Percentiles rank a stretch among this genome's conserved stretches.
Evolutionary conservation across 2,797 vertebrate species (phyloP).

Genomic region (Hoplostethus mediterraneus): DNA sequence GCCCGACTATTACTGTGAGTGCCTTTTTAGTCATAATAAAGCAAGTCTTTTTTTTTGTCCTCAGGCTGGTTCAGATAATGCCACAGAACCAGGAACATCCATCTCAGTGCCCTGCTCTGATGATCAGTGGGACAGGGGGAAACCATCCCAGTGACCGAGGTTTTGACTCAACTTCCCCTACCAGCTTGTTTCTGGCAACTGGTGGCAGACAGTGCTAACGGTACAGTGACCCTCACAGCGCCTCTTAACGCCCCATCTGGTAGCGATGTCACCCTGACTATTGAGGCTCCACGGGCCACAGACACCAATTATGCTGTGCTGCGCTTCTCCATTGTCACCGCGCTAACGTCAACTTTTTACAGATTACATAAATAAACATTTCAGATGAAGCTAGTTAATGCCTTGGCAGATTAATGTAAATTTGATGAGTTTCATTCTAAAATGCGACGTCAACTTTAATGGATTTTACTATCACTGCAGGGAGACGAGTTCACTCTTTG

Average conservation of each 20-base stretch:
- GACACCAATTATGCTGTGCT: conserved; percentile 74
- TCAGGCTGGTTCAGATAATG: conserved; percentile 51
- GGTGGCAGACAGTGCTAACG: conserved; percentile 34
- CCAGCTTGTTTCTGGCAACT: conserved; percentile 43
- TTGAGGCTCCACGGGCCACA: conserved; percentile 46
- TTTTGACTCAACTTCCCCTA: conserved; percentile 48
- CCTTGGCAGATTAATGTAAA: no score
- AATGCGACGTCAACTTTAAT: no score
- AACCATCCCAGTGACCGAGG: conserved; percentile 66
- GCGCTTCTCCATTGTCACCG: conserved; percentile 57
- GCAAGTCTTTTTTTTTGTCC: neutral
- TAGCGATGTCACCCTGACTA: conserved; percentile 71
- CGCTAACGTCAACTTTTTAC: conserved; percentile 44
- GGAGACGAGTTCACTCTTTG: no score
- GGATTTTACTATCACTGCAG: no score
- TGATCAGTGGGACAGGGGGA: conserved; percentile 5
- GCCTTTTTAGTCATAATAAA: no score
- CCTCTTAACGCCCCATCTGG: conserved; percentile 67
- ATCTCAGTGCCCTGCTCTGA: conserved; percentile 66
- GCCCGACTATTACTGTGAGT: conserved; percentile 68
- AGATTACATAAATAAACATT: no score
- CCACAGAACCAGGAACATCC: conserved; percentile 55
- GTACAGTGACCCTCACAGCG: conserved; percentile 60
- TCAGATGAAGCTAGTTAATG: no score
- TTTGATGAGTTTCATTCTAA: no score